These are phyloP conservation scores for Pectinophora gossypiella DNA, from an alignment of 1,140 invertebrate genomes.

Conservation along the genomic window DNA sequence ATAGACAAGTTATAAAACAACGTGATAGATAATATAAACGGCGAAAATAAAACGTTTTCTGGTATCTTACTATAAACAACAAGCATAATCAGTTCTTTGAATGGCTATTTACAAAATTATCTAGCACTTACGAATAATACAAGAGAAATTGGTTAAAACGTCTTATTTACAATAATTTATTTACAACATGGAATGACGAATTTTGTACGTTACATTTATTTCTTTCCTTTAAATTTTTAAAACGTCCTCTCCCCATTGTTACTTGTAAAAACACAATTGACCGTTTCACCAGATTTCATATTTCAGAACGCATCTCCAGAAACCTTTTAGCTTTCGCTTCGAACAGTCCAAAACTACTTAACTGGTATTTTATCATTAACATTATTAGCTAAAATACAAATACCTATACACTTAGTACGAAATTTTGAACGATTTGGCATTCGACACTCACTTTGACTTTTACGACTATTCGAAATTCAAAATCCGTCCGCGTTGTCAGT, in stretches of 20 bases:
- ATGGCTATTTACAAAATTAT: conserved; percentile 53
- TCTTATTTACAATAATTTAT: conserved; percentile 54
- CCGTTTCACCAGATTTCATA: no score
- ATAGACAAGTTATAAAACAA: no score
- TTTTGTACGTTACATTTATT: conserved; percentile 48
- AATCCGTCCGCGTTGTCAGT: conserved; percentile 35
- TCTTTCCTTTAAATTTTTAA: background rate
- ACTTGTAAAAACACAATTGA: no score
- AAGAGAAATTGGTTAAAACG: conserved; percentile 40
- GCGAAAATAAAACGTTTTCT: no score
- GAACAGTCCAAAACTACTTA: no score
- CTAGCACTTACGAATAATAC: conserved; percentile 52
- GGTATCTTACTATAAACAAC: conserved; percentile 15
- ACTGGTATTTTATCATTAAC: no score
- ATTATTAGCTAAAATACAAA: conserved; percentile 22
- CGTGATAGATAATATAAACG: no score
- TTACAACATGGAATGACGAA: conserved; percentile 54
- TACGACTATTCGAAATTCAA: conserved; percentile 15
- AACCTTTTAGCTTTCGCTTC: no score
- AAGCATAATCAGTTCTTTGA: conserved; percentile 40
- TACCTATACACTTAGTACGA: conserved; percentile 20
- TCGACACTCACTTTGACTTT: conserved; percentile 25
- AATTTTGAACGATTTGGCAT: conserved; percentile 31
- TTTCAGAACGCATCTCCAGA: no score
- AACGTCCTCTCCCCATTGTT: no score